A percentile compares a stretch with the other conserved stretches of the same genome.
Conservation (phyloP, 2,888 invertebrate genomes). For the Tuta absoluta region DNA sequence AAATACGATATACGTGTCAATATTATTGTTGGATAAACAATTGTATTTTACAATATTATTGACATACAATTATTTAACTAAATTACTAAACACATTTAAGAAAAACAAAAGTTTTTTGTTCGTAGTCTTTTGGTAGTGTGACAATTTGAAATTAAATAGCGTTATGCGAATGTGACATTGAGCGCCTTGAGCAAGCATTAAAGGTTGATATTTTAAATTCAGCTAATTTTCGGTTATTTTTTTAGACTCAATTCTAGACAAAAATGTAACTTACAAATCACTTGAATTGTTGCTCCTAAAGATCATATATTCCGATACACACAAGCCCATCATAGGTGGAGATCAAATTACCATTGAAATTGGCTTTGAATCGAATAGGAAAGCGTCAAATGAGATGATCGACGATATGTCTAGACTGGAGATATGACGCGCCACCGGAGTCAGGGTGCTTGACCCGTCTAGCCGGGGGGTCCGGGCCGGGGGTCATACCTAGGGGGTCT, state of each 20-base stretch:
- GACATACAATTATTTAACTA: not conserved
- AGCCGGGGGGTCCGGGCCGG: slow-evolving; percentile 42
- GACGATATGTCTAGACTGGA: slow-evolving; percentile 50
- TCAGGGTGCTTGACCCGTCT: slow-evolving; percentile 71
- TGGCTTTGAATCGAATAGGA: not conserved
- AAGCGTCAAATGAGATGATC: slow-evolving; percentile 2
- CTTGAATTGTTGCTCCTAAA: not conserved
- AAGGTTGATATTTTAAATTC: no score
- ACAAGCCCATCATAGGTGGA: not conserved
- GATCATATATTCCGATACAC: not conserved
- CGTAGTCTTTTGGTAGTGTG: no score
- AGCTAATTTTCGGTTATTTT: no score
- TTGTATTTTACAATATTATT: not conserved
- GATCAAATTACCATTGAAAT: slow-evolving; percentile 5
- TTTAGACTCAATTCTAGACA: no score
- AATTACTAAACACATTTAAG: no score
- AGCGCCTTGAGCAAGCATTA: no score
- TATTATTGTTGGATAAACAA: slow-evolving; percentile 7
- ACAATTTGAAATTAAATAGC: no score
- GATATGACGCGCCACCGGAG: slow-evolving; percentile 51
- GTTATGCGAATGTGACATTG: no score
- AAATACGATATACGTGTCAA: not conserved
- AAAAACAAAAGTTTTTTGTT: no score
- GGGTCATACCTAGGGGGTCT: not conserved
- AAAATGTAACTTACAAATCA: no score